These are phyloP conservation scores for Agelastica alni DNA, from an alignment of 2,888 invertebrate species.

Conservation along the genomic window DNA sequence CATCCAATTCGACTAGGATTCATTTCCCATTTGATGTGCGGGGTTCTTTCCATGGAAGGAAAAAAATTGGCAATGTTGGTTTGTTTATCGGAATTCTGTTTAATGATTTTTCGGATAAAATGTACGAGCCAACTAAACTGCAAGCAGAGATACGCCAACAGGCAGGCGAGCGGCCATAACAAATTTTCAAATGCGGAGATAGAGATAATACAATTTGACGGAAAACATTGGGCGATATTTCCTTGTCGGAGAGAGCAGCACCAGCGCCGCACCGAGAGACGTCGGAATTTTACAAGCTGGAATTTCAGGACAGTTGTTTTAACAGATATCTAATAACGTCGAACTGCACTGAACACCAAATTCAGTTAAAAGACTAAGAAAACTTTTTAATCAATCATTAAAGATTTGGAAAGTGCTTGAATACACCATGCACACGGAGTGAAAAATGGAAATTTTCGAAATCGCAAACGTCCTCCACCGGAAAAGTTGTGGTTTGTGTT, in stretches of 20 bases:
- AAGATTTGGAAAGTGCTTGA: neutral
- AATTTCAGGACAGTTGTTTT: constrained; percentile 13
- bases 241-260: constrained; percentile 47
- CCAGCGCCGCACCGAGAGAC: constrained; percentile 28
- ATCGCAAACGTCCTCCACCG: too few relatives aligned
- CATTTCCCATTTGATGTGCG: too few relatives aligned
- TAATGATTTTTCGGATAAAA: constrained; percentile 15
- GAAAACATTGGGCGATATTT: constrained; percentile 42
- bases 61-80: too few relatives aligned
- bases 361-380: too few relatives aligned
- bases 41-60: too few relatives aligned
- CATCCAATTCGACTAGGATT: too few relatives aligned
- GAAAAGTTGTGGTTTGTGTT: too few relatives aligned
- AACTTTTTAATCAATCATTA: neutral
- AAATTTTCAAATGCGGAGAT: constrained; percentile 23
- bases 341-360: constrained; percentile 19
- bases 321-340: neutral
- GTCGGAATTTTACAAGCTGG: constrained; percentile 28
- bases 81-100: constrained; percentile 5
- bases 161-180: constrained; percentile 14
- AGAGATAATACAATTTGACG: constrained; percentile 24
- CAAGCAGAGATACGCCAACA: constrained; percentile 29
- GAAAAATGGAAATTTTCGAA: too few relatives aligned
- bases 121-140: constrained; percentile 7
- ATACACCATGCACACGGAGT: too few relatives aligned